Evolutionary conservation across 1,140 invertebrate genomes (phyloP).

Genomic region (Riptortus pedestris): DNA sequence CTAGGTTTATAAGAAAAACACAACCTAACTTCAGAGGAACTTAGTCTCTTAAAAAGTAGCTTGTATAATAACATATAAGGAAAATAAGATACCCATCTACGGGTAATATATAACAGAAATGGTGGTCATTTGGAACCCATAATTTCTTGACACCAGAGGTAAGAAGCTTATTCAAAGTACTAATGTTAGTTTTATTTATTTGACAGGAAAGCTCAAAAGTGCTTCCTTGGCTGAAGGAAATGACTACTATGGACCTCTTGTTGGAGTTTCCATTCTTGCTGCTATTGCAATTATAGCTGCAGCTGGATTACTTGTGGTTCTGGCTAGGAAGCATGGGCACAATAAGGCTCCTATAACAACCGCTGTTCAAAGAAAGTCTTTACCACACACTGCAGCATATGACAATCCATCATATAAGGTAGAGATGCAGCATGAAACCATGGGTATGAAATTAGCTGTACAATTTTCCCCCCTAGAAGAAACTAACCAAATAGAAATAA

Average conservation of each 20-base stretch:
- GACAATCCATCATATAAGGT: conserved; percentile 92
- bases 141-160: too few species aligned
- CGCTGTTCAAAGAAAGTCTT: conserved; percentile 38
- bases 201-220: conserved; percentile 25
- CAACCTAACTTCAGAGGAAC: too few species aligned
- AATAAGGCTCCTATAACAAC: conserved; percentile 52
- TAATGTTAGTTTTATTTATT: not conserved
- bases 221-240: conserved; percentile 31
- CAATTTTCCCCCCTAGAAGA: not conserved
- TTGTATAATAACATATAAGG: too few species aligned
- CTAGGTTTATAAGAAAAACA: too few species aligned
- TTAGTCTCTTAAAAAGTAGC: too few species aligned
- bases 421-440: conserved; percentile 79
- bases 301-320: conserved; percentile 63
- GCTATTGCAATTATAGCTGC: conserved; percentile 70
- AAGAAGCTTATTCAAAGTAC: too few species aligned
- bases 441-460: conserved; percentile 48
- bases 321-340: conserved; percentile 59
- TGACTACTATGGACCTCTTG: conserved; percentile 75
- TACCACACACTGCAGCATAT: conserved; percentile 57
- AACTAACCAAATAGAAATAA: not conserved
- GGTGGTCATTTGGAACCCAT: too few species aligned
- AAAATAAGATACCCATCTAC: too few species aligned
- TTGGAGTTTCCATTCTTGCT: conserved; percentile 76
- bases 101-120: too few species aligned